phyloP scores from a whole-genome alignment of 2,113 vertebrate species.

The Benitochromis conjunctus region DNA sequence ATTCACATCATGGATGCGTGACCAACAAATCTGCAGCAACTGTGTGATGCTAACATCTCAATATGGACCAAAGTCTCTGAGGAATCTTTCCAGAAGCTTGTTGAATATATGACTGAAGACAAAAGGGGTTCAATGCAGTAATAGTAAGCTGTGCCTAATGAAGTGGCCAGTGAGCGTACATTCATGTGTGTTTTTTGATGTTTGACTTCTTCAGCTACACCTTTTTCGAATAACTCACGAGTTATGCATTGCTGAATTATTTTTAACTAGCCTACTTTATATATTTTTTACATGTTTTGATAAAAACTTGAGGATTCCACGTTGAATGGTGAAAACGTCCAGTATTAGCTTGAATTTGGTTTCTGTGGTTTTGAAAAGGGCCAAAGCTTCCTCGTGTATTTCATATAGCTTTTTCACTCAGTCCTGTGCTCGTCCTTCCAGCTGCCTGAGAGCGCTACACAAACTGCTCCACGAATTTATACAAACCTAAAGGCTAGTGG shows the following conservation, averaged over 20 bases:
- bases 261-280: background rate
- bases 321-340: background rate
- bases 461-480: background rate
- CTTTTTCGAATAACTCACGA: background rate
- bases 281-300: background rate
- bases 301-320: background rate
- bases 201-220: background rate
- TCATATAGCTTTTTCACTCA: background rate
- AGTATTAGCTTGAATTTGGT: background rate
- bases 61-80: background rate
- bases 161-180: background rate
- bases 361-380: accelerated
- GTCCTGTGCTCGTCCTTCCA: background rate
- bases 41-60: background rate
- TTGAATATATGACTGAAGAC: background rate
- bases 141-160: background rate
- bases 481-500: background rate
- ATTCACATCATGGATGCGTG: background rate
- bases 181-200: background rate
- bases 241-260: background rate
- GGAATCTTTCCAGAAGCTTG: background rate
- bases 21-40: background rate
- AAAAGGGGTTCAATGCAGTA: background rate
- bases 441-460: background rate
- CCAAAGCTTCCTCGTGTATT: background rate